Base-by-base conservation (phyloP, 2,797 vertebrate species). In the Malurus splendens region DNA sequence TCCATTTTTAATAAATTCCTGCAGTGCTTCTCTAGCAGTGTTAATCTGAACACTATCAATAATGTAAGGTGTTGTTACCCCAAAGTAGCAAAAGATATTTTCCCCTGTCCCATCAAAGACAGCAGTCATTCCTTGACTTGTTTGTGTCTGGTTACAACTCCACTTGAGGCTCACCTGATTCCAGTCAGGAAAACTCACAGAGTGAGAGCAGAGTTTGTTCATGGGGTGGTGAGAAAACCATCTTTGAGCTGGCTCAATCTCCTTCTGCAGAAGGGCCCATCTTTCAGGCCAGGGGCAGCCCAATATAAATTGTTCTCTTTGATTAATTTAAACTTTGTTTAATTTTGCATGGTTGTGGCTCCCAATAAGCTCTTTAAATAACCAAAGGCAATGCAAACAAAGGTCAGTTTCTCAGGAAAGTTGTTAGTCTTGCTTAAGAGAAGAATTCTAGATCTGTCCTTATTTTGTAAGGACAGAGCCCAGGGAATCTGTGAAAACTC, bases 1-100 rank as follows among this genome's bases (percentile, higher is more conserved):
- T 91, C 67, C 70, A 76, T 91, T 95, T 96, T 92, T 93, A 93
- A 95, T 95, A 92, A 93, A 95, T 95, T 94, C 76, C 84, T 89
- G 62, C 88, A 86, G 80, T 76, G 87, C 36, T 95, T 96, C 94
- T 79, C 74, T 94, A 52, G 55, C 10, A 19, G 52, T 67, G 72
- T 66, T 66, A 88, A 82, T 92, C 77, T 79, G 24, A 83, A 62
- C 54, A 45, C 81, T 90, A n/a, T 83, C 78, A 78, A 24, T 90
- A 81, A 87, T 54, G 52, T 90, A 78, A 95, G 45, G 62, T 65
- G 72, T 12, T 93, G 71, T 82, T 94, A 90, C 54, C 65, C 68
- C 10, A 82, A 82, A 86, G 33, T 50, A 80, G 42, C 62, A 47
- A 90, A 86, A 80, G 62, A 13, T 87, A 72, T 85, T 96, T 96